phyloP scores from a whole-genome alignment of 2,113 vertebrate genomes.

The Tachycineta bicolor region DNA sequence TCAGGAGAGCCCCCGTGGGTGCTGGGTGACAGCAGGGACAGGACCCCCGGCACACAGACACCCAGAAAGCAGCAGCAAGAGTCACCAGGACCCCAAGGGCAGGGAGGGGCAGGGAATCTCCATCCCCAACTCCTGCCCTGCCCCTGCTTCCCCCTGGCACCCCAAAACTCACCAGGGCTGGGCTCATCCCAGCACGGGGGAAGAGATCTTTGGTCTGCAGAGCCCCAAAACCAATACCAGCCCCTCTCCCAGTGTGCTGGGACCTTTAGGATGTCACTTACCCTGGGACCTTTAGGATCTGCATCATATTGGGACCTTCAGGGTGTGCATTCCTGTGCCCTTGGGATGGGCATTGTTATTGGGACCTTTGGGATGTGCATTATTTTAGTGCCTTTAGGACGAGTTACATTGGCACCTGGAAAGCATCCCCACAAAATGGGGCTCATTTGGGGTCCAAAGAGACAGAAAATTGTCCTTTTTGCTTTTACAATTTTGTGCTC shows the following conservation, averaged over 20 bases:
- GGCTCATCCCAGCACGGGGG: neutral
- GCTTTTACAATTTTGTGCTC: neutral
- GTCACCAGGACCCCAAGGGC: neutral
- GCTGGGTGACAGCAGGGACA: neutral
- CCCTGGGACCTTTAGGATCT: neutral
- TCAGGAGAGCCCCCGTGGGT: neutral
- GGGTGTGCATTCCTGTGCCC: accelerated
- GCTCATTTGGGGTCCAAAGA: neutral
- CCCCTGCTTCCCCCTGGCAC: accelerated
- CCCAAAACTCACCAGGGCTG: neutral
- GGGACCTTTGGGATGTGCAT: neutral
- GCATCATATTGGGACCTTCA: accelerated
- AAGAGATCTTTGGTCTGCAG: neutral
- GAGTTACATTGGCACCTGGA: neutral
- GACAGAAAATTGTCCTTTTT: neutral
- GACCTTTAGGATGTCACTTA: neutral
- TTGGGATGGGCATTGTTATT: accelerated
- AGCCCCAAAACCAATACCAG: neutral
- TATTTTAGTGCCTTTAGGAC: neutral
- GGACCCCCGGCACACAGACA: neutral
- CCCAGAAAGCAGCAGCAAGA: neutral
- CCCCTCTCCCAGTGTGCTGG: neutral
- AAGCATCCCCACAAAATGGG: neutral
- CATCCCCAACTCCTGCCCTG: neutral
- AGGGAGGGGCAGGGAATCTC: neutral